Percentiles rank a stretch among this genome's conserved stretches.
phyloP scores from a whole-genome alignment of 2,113 vertebrate genomes.

The Rousettus leschenaultii region DNA sequence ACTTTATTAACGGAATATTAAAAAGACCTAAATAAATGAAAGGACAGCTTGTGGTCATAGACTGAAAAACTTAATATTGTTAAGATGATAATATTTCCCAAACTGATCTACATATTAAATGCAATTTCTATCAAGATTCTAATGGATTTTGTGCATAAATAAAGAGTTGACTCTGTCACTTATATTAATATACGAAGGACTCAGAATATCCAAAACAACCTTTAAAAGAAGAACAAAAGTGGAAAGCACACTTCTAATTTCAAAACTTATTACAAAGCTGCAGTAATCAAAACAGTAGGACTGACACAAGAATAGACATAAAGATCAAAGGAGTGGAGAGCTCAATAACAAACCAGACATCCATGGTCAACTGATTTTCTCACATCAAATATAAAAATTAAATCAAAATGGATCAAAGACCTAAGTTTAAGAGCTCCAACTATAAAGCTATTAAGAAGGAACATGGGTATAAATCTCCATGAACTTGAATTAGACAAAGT shows the following conservation, averaged over 20 bases:
- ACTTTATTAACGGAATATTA: background rate
- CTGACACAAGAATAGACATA: background rate
- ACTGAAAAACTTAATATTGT: background rate
- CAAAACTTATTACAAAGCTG: background rate
- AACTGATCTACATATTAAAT: background rate
- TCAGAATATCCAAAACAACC: background rate
- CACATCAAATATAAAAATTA: background rate
- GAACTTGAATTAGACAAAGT: background rate
- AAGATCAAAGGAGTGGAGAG: background rate
- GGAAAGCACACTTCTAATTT: background rate
- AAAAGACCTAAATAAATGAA: background rate
- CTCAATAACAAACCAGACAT: background rate
- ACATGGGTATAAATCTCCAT: background rate
- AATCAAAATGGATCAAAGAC: background rate
- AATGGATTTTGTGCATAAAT: background rate
- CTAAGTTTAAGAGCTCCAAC: background rate
- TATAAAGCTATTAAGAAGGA: background rate
- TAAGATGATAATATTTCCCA: background rate
- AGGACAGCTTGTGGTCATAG: background rate
- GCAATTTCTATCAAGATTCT: background rate
- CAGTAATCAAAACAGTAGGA: background rate
- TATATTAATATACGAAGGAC: background rate
- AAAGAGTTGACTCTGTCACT: background rate
- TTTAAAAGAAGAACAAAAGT: background rate
- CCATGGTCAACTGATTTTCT: background rate